phyloP scores from a whole-genome alignment of 2,113 vertebrate species.

The Microtus oregoni region DNA sequence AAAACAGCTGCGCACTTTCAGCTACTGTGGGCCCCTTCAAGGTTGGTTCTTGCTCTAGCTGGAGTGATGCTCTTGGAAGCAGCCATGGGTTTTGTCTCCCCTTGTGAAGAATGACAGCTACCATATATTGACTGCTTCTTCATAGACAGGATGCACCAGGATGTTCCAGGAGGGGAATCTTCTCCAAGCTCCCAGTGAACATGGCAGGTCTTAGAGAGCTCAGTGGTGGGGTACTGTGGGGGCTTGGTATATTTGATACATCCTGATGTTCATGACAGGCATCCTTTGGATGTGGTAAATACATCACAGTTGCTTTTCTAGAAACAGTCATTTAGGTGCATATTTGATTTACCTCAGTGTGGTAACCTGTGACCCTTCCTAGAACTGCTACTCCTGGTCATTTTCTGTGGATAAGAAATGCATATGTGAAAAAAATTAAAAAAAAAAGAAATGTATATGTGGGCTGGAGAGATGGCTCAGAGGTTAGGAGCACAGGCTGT shows the following conservation, averaged over 20 bases:
- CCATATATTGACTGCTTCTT: background rate
- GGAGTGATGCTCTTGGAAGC: background rate
- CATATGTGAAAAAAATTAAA: background rate
- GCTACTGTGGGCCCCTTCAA: too few relatives aligned
- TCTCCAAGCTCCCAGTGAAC: background rate
- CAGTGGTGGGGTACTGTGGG: background rate
- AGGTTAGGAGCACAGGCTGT: too few relatives aligned
- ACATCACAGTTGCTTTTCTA: background rate
- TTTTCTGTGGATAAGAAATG: background rate
- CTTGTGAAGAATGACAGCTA: background rate
- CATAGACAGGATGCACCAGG: background rate
- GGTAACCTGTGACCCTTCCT: background rate
- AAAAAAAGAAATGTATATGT: too few relatives aligned
- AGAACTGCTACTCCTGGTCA: background rate
- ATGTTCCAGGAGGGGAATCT: background rate
- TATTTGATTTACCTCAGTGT: background rate
- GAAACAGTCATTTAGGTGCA: background rate
- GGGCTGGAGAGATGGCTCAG: too few relatives aligned
- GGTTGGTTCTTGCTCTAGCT: background rate
- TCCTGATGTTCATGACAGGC: background rate
- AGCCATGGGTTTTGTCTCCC: slow-evolving; percentile 2
- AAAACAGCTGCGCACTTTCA: slow-evolving; percentile 26
- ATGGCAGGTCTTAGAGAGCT: background rate
- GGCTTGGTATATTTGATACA: background rate
- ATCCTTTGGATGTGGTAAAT: background rate